Evolutionary conservation across 2,888 invertebrate genomes (phyloP).

Genomic region (Hesperia comma): DNA sequence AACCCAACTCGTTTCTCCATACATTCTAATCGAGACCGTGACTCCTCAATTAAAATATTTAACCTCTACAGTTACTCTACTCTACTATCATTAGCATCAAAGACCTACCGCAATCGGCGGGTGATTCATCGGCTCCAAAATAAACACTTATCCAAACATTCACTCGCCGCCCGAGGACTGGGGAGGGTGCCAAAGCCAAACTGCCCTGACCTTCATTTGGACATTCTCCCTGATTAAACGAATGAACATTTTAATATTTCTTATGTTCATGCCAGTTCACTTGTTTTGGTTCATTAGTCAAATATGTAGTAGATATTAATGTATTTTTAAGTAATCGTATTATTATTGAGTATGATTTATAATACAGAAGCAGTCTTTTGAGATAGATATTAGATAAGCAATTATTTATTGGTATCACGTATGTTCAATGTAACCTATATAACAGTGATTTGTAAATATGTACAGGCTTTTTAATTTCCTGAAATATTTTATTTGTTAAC

Average conservation of each 20-base stretch:
- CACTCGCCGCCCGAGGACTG: conserved; percentile 33
- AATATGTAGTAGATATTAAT: too few relatives aligned
- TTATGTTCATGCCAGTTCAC: conserved; percentile 20
- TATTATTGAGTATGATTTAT: too few relatives aligned
- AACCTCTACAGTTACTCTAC: conserved; percentile 13
- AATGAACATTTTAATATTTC: conserved; percentile 15
- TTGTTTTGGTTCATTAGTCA: conserved; percentile 15
- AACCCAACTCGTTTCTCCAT: not conserved
- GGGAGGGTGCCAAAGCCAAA: conserved; percentile 52
- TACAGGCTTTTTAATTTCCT: too few relatives aligned
- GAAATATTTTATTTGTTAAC: too few relatives aligned
- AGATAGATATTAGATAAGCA: too few relatives aligned
- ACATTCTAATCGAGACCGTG: conserved; percentile 7
- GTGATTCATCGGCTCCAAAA: conserved; percentile 22
- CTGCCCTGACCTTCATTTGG: conserved; percentile 51
- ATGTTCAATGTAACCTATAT: too few relatives aligned
- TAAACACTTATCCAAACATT: conserved; percentile 1
- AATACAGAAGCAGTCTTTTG: too few relatives aligned
- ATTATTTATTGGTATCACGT: too few relatives aligned
- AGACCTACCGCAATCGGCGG: conserved; percentile 30
- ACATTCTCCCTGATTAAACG: conserved; percentile 54
- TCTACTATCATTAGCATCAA: conserved; percentile 23
- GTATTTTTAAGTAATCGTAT: too few relatives aligned
- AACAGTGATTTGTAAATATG: too few relatives aligned
- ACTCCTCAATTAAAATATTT: conserved; percentile 18